phyloP scores from a whole-genome alignment of 2,888 invertebrate genomes.

The Stenodema calcarata region DNA sequence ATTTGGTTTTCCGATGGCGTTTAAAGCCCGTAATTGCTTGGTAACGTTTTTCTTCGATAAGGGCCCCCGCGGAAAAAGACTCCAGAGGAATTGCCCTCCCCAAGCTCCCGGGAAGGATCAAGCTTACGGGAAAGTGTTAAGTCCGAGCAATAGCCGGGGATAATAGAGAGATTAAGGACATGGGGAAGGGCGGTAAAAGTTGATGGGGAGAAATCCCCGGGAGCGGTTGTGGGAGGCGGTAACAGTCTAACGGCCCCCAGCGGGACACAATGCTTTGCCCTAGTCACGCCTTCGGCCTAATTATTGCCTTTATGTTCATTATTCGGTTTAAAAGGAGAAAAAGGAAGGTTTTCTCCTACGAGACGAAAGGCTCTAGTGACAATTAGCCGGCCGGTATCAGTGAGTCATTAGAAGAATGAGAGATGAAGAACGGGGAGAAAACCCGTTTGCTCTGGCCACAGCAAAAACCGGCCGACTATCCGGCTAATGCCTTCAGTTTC shows the following conservation, averaged over 20 bases:
- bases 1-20: constrained; percentile 8
- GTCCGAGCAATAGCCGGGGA: constrained; percentile 28
- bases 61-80: neutral
- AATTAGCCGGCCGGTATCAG: constrained; percentile 19
- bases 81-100: neutral
- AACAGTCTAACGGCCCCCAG: neutral
- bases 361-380: neutral
- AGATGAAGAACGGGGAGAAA: constrained; percentile 18
- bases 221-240: neutral
- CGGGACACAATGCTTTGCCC: neutral
- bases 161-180: constrained; percentile 45
- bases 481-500: neutral
- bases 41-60: constrained; percentile 22
- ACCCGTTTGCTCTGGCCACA: neutral
- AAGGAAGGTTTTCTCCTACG: neutral
- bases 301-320: neutral
- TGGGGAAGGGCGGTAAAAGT: constrained; percentile 38
- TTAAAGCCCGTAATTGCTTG: constrained; percentile 16
- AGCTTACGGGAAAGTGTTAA: constrained; percentile 31
- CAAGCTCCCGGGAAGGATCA: neutral
- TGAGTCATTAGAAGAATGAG: constrained; percentile 24
- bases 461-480: neutral
- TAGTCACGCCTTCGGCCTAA: neutral
- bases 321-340: neutral
- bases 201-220: constrained; percentile 23